Evolutionary conservation across 1,140 invertebrate species (phyloP).

Genomic region (Rhopalosiphum padi): DNA sequence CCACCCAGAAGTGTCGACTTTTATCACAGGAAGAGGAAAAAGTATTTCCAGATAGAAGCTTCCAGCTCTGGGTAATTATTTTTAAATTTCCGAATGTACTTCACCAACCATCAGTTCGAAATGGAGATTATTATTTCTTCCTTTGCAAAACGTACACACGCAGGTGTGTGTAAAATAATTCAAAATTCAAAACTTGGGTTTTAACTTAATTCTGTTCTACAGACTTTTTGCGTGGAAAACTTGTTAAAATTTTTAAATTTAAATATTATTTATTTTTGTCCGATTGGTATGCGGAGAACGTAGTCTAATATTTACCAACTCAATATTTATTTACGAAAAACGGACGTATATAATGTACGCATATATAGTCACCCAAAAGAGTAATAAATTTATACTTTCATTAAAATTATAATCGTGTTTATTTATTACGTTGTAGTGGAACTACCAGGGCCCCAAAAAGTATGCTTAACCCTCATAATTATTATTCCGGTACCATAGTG

Average conservation of each 20-base stretch:
- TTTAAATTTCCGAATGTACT: background rate
- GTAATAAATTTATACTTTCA: slow-evolving; percentile 56
- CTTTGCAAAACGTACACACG: background rate
- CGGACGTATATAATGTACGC: background rate
- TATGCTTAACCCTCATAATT: slow-evolving; percentile 56
- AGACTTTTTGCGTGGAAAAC: background rate
- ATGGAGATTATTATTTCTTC: background rate
- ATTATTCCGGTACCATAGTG: slow-evolving; percentile 43
- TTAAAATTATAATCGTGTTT: slow-evolving; percentile 56
- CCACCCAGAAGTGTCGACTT: background rate
- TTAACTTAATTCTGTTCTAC: background rate
- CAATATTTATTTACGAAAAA: slow-evolving; percentile 49
- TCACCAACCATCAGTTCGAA: background rate
- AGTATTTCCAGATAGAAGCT: background rate
- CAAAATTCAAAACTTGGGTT: background rate
- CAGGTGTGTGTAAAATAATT: background rate
- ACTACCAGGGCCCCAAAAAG: slow-evolving; percentile 21
- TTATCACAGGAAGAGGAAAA: background rate
- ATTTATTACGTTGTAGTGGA: slow-evolving; percentile 49
- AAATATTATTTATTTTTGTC: background rate
- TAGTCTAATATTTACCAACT: slow-evolving; percentile 7
- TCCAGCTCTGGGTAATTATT: background rate
- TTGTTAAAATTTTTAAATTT: background rate
- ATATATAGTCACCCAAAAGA: slow-evolving; percentile 39
- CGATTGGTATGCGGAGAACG: background rate